A percentile compares a stretch with the other conserved stretches of the same genome.
Evolutionary conservation across 2,888 invertebrate species (phyloP).

Genomic region (Tachystola acroxantha): DNA sequence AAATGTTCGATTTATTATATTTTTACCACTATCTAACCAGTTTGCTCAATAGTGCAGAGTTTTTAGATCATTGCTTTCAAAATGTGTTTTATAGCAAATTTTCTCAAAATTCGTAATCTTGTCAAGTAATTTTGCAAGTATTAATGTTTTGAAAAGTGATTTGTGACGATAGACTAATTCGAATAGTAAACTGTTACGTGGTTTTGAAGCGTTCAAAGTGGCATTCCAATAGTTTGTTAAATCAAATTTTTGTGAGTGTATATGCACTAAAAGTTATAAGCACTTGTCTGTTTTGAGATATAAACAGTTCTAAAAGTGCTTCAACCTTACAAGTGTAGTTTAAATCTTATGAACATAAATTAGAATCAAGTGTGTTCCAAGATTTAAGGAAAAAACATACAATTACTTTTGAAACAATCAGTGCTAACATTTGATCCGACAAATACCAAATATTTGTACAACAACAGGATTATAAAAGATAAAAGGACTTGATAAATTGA

Average conservation of each 20-base stretch:
- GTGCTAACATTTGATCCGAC: background rate
- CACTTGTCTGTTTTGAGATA: slow-evolving; percentile 29
- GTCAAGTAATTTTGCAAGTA: no score
- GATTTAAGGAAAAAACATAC: no score
- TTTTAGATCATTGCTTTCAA: background rate
- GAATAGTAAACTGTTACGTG: background rate
- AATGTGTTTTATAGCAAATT: background rate
- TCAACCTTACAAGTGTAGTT: no score
- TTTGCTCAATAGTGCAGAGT: background rate
- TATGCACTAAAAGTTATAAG: background rate
- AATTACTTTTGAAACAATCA: no score
- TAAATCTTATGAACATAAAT: no score
- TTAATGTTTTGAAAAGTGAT: background rate
- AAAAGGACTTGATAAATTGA: background rate
- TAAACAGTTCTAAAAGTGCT: slow-evolving; percentile 12
- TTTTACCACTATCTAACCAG: slow-evolving; percentile 1
- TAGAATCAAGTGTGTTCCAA: no score
- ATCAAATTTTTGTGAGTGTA: slow-evolving; percentile 44
- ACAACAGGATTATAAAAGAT: background rate
- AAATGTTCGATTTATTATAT: background rate
- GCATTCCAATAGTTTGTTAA: slow-evolving; percentile 40
- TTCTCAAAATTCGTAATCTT: background rate
- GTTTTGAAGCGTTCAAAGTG: background rate
- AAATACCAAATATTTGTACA: background rate
- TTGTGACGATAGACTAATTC: background rate